Evolutionary conservation across 1,140 invertebrate genomes (phyloP).

Genomic region (Drosophila quadrilineata): DNA sequence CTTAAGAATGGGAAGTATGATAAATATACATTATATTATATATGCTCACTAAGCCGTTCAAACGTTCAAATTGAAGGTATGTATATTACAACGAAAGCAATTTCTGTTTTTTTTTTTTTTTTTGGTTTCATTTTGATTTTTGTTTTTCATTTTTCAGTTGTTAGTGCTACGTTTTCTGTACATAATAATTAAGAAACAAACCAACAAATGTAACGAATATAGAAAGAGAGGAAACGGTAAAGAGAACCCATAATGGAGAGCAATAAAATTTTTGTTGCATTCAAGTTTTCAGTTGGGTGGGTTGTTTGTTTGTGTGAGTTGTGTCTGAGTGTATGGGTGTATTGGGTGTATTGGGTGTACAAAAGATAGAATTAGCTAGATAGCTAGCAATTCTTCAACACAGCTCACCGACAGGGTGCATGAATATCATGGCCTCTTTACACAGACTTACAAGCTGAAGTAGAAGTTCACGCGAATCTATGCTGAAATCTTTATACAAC

Average conservation of each 20-base stretch:
- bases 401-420: constrained; percentile 7
- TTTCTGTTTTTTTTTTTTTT: constrained; percentile 42
- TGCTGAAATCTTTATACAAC: constrained; percentile 70
- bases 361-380: constrained; percentile 16
- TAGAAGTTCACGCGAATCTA: constrained; percentile 34
- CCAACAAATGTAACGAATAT: constrained; percentile 39
- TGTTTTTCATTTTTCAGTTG: constrained; percentile 29
- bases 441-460: constrained; percentile 42
- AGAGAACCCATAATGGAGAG: constrained; percentile 38
- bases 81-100: constrained; percentile 66
- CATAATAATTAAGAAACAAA: constrained; percentile 51
- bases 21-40: constrained; percentile 42
- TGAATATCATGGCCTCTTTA: constrained; percentile 9
- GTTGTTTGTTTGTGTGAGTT: constrained; percentile 15
- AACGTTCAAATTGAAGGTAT: constrained; percentile 59
- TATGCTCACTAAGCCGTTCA: constrained; percentile 69
- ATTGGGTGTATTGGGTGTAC: constrained; percentile 4
- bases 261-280: constrained; percentile 47
- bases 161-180: constrained; percentile 63
- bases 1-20: constrained; percentile 28
- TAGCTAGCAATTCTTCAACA: background rate
- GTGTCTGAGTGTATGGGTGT: constrained; percentile 19
- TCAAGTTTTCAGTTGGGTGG: constrained; percentile 44
- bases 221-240: constrained; percentile 27
- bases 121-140: constrained; percentile 2